A percentile compares a stretch with the other conserved stretches of the same genome.
These are phyloP conservation scores for Meles meles DNA, from an alignment of 2,113 vertebrate genomes.

Conservation along the genomic window DNA sequence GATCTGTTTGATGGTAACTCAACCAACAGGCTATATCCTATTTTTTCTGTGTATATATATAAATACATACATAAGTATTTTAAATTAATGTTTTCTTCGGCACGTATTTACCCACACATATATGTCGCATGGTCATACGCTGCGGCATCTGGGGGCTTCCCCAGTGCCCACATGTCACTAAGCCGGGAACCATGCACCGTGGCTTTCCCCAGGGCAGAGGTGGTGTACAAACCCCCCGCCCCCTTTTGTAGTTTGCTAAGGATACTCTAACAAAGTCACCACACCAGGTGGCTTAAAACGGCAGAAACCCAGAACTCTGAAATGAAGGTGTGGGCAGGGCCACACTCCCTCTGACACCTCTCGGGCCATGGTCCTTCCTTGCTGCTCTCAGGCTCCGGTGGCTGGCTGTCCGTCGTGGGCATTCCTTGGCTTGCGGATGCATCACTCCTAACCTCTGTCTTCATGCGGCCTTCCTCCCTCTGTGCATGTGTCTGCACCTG, in stretches of 20 bases:
- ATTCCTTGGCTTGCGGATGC: background rate
- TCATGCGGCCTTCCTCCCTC: background rate
- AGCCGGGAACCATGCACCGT: background rate
- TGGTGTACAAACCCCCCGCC: background rate
- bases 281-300: background rate
- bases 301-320: background rate
- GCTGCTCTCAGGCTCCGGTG: background rate
- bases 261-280: background rate
- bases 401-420: background rate
- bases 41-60: background rate
- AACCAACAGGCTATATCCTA: background rate
- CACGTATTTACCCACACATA: background rate
- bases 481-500: background rate
- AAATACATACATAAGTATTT: background rate
- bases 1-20: background rate
- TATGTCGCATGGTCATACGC: background rate
- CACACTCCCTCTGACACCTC: background rate
- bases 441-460: background rate
- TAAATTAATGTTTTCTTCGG: background rate
- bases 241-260: background rate
- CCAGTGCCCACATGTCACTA: background rate
- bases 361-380: background rate
- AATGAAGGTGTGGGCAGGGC: background rate
- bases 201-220: background rate
- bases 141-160: background rate